Conservation (phyloP, 2,113 vertebrate genomes). For the Nesogale talazaci region DNA sequence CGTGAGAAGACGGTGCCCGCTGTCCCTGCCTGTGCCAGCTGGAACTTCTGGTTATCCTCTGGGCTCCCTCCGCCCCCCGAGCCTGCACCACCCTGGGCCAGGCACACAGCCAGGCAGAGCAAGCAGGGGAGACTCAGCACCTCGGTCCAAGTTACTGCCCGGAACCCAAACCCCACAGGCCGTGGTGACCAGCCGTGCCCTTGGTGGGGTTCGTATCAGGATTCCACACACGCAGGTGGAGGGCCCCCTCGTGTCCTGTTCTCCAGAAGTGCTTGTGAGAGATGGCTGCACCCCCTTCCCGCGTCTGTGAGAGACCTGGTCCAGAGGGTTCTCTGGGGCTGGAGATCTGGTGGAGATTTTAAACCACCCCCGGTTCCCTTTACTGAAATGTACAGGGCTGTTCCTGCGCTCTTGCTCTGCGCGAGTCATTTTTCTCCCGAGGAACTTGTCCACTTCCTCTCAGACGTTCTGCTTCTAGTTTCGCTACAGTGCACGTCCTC, state of each 20-base stretch:
- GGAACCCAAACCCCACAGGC: background rate
- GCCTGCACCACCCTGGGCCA: rapidly evolving
- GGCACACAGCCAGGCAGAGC: background rate
- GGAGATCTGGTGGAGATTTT: background rate
- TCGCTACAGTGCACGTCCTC: no score
- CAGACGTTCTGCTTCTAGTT: no score
- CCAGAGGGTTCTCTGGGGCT: rapidly evolving
- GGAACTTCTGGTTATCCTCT: background rate
- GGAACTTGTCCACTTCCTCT: no score
- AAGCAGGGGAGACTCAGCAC: background rate
- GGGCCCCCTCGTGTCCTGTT: background rate
- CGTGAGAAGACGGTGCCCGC: background rate
- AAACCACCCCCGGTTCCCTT: no score
- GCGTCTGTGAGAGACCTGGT: no score
- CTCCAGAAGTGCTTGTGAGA: background rate
- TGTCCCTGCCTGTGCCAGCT: background rate
- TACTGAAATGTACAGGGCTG: no score
- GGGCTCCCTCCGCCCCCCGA: rapidly evolving
- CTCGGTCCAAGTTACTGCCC: background rate
- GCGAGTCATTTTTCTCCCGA: no score
- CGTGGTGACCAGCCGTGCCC: background rate
- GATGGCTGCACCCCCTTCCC: background rate
- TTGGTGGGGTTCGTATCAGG: background rate
- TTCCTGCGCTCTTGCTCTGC: no score
- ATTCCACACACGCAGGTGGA: no score